A percentile compares a stretch with the other conserved stretches of the same genome.
These are phyloP conservation scores for Echinometra lucunter DNA, from an alignment of 53 echinoderm and acorn worm genomes.

Conservation along the genomic window DNA sequence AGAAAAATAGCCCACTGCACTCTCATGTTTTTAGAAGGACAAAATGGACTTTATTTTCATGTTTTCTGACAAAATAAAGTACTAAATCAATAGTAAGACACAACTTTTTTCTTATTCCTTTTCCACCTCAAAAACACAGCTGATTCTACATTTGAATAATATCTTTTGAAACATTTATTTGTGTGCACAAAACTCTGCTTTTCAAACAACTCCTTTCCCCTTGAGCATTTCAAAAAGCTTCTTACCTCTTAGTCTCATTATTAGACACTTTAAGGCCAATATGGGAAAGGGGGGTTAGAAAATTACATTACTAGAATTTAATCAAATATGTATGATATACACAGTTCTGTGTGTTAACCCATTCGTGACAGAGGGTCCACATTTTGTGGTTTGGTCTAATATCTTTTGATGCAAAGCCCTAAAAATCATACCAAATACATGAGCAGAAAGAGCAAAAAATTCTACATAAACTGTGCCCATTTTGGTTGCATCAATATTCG, in stretches of 20 bases:
- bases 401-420: no score
- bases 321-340: no score
- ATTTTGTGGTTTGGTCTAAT: no score
- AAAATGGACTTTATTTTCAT: not conserved
- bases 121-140: not conserved
- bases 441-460: no score
- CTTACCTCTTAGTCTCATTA: not conserved
- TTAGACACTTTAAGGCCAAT: not conserved
- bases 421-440: no score
- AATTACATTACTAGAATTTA: not conserved
- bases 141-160: not conserved
- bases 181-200: slow-evolving; percentile 19
- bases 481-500: no score
- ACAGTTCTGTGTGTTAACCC: no score
- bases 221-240: not conserved
- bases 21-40: not conserved
- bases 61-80: not conserved
- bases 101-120: not conserved
- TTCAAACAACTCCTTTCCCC: not conserved
- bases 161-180: slow-evolving; percentile 1
- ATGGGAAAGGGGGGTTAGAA: not conserved
- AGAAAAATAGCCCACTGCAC: not conserved
- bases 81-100: not conserved
- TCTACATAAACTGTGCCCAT: no score
- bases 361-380: no score